Conservation (phyloP, 1,140 invertebrate species). For the Dolichoris vasculosae region DNA sequence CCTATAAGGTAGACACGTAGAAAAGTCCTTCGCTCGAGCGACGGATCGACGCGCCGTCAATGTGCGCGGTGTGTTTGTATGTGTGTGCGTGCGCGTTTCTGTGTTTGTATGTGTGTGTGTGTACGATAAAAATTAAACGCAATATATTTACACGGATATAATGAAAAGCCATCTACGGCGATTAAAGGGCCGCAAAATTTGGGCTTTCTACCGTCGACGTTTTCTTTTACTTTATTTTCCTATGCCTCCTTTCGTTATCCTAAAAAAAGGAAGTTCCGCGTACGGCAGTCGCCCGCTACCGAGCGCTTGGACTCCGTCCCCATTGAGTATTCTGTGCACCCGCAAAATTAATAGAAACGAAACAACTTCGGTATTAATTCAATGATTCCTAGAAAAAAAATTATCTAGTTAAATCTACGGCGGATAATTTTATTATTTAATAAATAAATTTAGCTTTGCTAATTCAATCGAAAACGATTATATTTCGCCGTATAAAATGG, state of each 20-base stretch:
- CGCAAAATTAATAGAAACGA: slow-evolving; percentile 42
- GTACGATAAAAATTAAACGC: slow-evolving; percentile 47
- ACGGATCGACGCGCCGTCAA: slow-evolving; percentile 12
- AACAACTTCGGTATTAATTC: slow-evolving; percentile 18
- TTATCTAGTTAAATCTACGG: not conserved
- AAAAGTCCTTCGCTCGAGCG: slow-evolving; percentile 55
- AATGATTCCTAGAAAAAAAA: not conserved
- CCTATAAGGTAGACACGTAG: slow-evolving; percentile 63
- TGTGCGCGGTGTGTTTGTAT: not conserved
- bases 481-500: not conserved
- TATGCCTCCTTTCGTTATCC: slow-evolving; percentile 48
- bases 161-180: slow-evolving; percentile 24
- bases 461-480: not conserved
- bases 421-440: not conserved
- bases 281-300: slow-evolving; percentile 64
- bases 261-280: slow-evolving; percentile 59
- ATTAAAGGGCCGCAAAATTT: slow-evolving; percentile 1
- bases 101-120: not conserved
- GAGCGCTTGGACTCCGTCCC: slow-evolving; percentile 59
- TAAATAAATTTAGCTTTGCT: slow-evolving; percentile 51
- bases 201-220: slow-evolving; percentile 3
- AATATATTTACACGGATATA: slow-evolving; percentile 47
- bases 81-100: not conserved
- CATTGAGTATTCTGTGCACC: slow-evolving; percentile 51
- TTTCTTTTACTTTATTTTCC: slow-evolving; percentile 21